A percentile compares a stretch with the other conserved stretches of the same genome.
These are phyloP conservation scores for Euproctis similis DNA, from an alignment of 2,888 invertebrate species.

Conservation along the genomic window DNA sequence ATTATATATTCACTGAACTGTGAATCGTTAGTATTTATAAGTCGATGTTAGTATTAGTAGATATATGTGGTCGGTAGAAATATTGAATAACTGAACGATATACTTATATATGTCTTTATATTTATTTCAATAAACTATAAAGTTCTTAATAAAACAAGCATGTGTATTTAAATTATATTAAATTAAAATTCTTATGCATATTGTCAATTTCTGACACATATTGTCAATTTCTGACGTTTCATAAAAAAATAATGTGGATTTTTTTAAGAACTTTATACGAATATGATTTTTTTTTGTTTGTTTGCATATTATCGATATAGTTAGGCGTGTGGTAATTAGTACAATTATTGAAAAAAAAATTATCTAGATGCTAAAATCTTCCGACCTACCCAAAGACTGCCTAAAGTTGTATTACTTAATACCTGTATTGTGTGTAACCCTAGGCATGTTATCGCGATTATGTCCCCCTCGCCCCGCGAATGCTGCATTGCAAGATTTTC, in stretches of 20 bases:
- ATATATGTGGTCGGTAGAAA: constrained; percentile 68
- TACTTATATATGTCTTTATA: background rate
- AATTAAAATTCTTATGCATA: no score
- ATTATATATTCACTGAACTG: constrained; percentile 32
- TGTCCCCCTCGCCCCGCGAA: constrained; percentile 53
- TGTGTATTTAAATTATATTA: no score
- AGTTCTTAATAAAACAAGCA: background rate
- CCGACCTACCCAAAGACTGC: constrained; percentile 77
- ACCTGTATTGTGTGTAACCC: constrained; percentile 59
- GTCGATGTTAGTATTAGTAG: constrained; percentile 64
- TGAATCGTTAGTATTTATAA: constrained; percentile 43
- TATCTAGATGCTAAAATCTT: constrained; percentile 70
- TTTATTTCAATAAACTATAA: background rate
- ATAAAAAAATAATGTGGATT: no score
- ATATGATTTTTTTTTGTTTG: no score
- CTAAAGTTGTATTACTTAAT: constrained; percentile 62
- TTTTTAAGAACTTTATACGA: constrained; percentile 26
- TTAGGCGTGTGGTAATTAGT: constrained; percentile 48
- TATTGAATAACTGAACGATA: constrained; percentile 27
- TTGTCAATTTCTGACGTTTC: constrained; percentile 16
- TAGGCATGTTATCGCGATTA: constrained; percentile 43
- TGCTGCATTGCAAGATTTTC: constrained; percentile 50
- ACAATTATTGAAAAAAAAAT: constrained; percentile 36
- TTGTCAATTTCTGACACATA: no score
- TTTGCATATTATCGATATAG: constrained; percentile 42